Evolutionary conservation across 2,888 invertebrate genomes (phyloP), one percentile per base, ranked within the genome.

Genomic region (Augochlorella aurata): DNA sequence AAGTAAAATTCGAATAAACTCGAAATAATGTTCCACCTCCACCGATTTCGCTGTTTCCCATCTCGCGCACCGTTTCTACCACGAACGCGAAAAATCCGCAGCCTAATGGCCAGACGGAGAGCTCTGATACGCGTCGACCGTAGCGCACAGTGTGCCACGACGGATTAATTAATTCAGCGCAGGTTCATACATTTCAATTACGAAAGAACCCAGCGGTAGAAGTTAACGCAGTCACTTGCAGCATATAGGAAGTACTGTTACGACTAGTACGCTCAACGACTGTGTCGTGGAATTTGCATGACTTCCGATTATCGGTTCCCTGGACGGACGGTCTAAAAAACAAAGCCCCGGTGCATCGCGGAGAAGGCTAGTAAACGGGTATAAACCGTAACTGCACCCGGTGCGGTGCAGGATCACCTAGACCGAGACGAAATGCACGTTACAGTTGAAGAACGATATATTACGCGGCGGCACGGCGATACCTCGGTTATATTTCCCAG

Each of bases 261-360:
- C 16, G 78, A 38, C 38, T 38, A 12, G 38, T 29, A 45, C 12
- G n/a, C 45, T 78, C 79, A 50, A 3, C 50, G 67, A 80, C 21
- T 77, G 66, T 52, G 21, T 52, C 52, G 72, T 68, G 54, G 65
- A 74, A 74, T 85, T 85, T 85, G 78, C 85, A 72, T 78, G 80
- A 84, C 74, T 80, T 80, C 84, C 84, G 85, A 85, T 85, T 80
- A 78, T 77, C 67, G 78, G 78, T 71, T 77, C 71, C n/a, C 24
- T 24, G 21, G 47, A 14, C 49, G 47, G 61, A 63, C 29, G 47
- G 38, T 61, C 14, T 52, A 81, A 77, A 68, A 66, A 77, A 38
- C 38, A 38, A 38, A 38, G 38, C 38, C 38, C 67, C 67, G 76
- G 63, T 54, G 63, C 68, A n/a, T n/a, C 70, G 24, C n/a, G 44